Base-by-base conservation (phyloP, 2,797 vertebrate genomes). In the Euthynnus affinis region DNA sequence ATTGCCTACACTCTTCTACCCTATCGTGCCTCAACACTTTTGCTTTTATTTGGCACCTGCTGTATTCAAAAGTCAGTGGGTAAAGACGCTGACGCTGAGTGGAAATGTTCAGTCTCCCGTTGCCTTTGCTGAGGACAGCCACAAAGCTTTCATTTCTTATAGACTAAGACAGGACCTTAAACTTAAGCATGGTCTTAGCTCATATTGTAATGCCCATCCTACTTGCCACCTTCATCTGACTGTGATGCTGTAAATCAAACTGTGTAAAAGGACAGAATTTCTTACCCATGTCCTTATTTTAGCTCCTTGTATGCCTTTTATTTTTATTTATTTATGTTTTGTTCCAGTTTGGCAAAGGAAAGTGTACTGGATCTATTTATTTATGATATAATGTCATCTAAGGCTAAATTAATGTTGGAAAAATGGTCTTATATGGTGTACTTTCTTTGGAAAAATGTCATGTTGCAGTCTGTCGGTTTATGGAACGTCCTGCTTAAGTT, bases 131-230 rank as follows among this genome's bases (percentile, higher is more conserved):
- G 82, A 87, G 82, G 72, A 87, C 84, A 80, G 81, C 88, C 88
- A 84, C 87, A 77, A 80, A 72, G 56, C 22, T 57, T 74, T 83
- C 74, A 64, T 89, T 80, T 81, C 78, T 64, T 71, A 61, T 46
- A 65, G 73, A 77, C 91, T 90, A 91, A 91, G 89, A 93, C 89
- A 88, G 92, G 92, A 93, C 91, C 92, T 93, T 76, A 86, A 87
- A 77, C 78, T 71, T 80, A 82, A 88, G 84, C 80, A 72, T 53
- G 75, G 88, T 93, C 91, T 93, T 92, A 91, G 89, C 83, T 88
- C 68, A 49, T 65, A 68, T 82, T 82, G 55, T 69, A 66, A 78
- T 42, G 34, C 72, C 78, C 61, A 6, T 76, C 57, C 67, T 61
- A 57, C 67, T 48, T 18, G 42, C 76, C 77, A 42, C 66, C 62